Base-by-base conservation (phyloP, 1,140 invertebrate genomes). In the Eumaeus atala region DNA sequence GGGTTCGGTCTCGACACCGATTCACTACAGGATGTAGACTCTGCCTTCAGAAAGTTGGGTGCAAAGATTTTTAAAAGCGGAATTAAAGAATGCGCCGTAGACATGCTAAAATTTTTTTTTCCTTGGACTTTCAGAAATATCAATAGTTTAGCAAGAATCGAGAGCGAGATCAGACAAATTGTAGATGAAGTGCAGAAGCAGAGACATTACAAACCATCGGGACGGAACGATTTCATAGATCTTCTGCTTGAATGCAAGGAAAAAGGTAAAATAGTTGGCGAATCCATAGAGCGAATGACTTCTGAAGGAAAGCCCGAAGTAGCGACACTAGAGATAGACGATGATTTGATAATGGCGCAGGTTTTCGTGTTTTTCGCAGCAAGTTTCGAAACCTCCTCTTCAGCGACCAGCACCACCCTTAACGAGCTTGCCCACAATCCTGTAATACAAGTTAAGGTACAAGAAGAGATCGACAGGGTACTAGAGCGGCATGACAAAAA, bases 351-450 rank as follows among this genome's bases (percentile, higher is more conserved):
- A 12, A 67, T 80, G 3, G 87, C 89, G n/a, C 89, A 91, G 61
- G 77, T 85, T 7, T 78, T 91, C 21, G 60, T 90, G 10, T 91
- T 91, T 67, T 87, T 91, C 34, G 56, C 91, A 3, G 90, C 89
- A 9, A 70, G 67, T 51, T 84, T 91, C 67, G 91, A 93, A 47
- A 92, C 91, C 0, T 90, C 90, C 0, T 87, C 91, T 0, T 87
- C 79, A 6, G 67, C 88, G 0, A 77, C 91, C 4, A 74, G 82
- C 17, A 90, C 87, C 54, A 67, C 82, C 0, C 52, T 87, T 1
- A 90, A 90, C 61, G 74, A 88, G 54, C 72, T 93, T 14, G 89
- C 90, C 0, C 61, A 70, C n/a, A 74, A 91, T 70, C 87, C 85
- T n/a, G 84, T 90, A 3, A 72, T 89, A 11, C 92, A 93, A 69